phyloP scores from a whole-genome alignment of 2,888 invertebrate species.

The Pterostichus niger region DNA sequence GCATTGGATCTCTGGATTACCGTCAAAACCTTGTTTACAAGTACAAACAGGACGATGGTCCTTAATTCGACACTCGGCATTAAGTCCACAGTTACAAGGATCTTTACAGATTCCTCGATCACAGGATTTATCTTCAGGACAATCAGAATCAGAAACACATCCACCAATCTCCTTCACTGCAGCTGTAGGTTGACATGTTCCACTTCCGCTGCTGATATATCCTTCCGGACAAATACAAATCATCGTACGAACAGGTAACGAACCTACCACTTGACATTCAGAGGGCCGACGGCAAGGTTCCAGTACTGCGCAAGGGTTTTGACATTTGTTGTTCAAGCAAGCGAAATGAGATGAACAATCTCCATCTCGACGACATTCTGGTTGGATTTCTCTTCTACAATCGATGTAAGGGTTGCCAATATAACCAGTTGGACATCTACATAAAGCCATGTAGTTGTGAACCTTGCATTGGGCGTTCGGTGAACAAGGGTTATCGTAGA shows the following conservation, averaged over 20 bases:
- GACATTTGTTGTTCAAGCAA: constrained; percentile 90
- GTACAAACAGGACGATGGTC: constrained; percentile 94
- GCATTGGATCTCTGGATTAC: constrained; percentile 91
- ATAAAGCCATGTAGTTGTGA: constrained; percentile 90
- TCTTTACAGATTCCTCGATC: constrained; percentile 88
- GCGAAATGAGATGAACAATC: constrained; percentile 90
- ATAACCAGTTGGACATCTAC: constrained; percentile 88
- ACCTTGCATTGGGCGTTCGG: constrained; percentile 88
- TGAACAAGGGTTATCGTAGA: constrained; percentile 88
- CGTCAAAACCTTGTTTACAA: constrained; percentile 90
- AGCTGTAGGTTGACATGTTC: constrained; percentile 87
- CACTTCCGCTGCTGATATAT: constrained; percentile 90
- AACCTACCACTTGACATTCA: constrained; percentile 89
- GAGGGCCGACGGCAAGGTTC: constrained; percentile 90
- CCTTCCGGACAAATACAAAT: constrained; percentile 94
- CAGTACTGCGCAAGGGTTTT: constrained; percentile 88
- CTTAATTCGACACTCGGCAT: constrained; percentile 90
- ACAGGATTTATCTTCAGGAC: constrained; percentile 88
- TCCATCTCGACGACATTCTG: constrained; percentile 88
- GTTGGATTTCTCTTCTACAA: constrained; percentile 85
- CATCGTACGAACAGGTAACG: constrained; percentile 92
- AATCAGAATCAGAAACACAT: constrained; percentile 89
- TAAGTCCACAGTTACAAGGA: constrained; percentile 92
- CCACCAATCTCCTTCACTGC: constrained; percentile 81
- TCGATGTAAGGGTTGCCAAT: constrained; percentile 90